phyloP scores from a whole-genome alignment of 2,797 vertebrate species.

The Gobionotothen gibberifrons region DNA sequence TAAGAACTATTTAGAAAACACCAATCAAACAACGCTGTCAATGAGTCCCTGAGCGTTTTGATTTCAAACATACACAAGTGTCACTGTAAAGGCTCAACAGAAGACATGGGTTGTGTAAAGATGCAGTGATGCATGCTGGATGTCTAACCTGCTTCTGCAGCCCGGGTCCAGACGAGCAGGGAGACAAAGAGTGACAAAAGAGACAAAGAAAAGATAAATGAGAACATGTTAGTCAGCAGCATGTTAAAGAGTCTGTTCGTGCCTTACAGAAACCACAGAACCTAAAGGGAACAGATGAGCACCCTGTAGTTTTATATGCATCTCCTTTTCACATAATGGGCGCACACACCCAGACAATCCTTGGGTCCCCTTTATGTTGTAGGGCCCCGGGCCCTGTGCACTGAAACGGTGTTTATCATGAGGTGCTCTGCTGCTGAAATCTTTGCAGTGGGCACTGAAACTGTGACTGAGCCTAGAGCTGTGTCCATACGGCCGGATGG shows the following conservation, averaged over 20 bases:
- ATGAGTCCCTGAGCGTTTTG: not conserved
- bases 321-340: too few species aligned
- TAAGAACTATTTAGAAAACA: not conserved
- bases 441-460: too few species aligned
- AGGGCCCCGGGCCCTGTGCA: too few species aligned
- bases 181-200: not conserved
- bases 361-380: too few species aligned
- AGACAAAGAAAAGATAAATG: not conserved
- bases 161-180: not conserved
- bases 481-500: too few species aligned
- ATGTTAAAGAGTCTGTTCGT: not conserved
- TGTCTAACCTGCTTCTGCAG: constrained; percentile 69
- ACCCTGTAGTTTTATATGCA: too few species aligned
- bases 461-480: too few species aligned
- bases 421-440: too few species aligned
- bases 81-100: not conserved
- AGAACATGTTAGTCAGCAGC: not conserved
- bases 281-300: too few species aligned
- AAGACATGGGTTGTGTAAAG: not conserved
- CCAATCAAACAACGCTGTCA: not conserved
- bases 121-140: not conserved
- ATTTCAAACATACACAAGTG: not conserved
- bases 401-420: too few species aligned
- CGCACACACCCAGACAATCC: too few species aligned
- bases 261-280: too few species aligned